These are phyloP conservation scores for Axinella damicornis DNA, from an alignment of 37 sponge, comb jelly and placozoan genomes.

Conservation along the genomic window DNA sequence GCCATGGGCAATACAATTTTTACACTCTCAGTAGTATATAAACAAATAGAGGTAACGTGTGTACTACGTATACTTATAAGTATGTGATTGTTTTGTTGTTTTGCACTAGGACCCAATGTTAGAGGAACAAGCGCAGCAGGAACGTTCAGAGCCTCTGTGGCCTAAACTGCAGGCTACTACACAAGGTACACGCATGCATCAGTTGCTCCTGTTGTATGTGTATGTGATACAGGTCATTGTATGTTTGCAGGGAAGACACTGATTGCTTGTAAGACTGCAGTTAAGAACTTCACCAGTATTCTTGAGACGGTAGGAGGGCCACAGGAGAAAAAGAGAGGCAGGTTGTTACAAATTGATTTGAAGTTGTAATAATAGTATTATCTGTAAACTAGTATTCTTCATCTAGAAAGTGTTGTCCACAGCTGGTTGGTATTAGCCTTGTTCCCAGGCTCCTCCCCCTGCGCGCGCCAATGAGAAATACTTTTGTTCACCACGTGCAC, in stretches of 20 bases:
- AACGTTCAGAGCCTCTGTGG: slow-evolving; percentile 25
- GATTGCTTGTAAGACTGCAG: slow-evolving; percentile 55
- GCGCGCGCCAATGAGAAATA: no score
- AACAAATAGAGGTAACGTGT: no score
- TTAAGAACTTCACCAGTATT: slow-evolving; percentile 35
- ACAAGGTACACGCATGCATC: slow-evolving; percentile 14
- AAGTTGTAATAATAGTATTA: no score
- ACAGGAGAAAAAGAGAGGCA: slow-evolving; percentile 50
- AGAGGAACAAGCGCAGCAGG: slow-evolving; percentile 51
- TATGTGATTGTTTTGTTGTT: not conserved
- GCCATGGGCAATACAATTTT: no score
- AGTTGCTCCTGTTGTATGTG: not conserved
- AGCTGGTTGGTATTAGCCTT: no score
- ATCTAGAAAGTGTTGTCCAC: no score
- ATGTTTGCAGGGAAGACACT: slow-evolving; percentile 41
- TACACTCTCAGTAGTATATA: no score
- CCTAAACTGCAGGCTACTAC: slow-evolving; percentile 42
- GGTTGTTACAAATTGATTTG: no score
- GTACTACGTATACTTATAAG: no score
- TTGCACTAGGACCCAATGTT: slow-evolving; percentile 18
- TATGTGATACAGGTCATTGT: not conserved
- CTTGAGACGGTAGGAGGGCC: slow-evolving; percentile 43
- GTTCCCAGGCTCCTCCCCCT: no score
- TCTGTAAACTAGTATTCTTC: no score
- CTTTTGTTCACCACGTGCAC: no score